These are phyloP conservation scores for Parus major DNA, from an alignment of 2,113 vertebrate genomes.

Conservation along the genomic window DNA sequence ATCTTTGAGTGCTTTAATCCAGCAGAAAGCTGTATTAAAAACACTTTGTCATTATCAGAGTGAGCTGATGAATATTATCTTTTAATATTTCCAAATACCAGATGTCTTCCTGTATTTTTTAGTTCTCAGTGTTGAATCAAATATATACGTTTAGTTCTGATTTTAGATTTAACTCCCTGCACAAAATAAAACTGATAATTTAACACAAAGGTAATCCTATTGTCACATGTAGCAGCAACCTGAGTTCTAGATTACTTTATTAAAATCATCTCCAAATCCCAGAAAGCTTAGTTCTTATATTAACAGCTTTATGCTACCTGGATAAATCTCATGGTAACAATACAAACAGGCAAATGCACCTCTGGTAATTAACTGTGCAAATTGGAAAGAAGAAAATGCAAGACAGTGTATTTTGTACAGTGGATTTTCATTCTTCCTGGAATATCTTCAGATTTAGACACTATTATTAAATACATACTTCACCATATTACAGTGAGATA, in stretches of 20 bases:
- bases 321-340: not conserved
- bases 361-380: not conserved
- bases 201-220: not conserved
- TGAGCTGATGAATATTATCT: not conserved
- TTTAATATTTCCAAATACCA: not conserved
- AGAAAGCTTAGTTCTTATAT: not conserved
- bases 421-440: not conserved
- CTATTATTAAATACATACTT: not conserved
- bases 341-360: not conserved
- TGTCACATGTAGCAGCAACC: not conserved
- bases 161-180: not conserved
- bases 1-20: not conserved
- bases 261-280: not conserved
- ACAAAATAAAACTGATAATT: not conserved
- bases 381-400: not conserved
- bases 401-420: not conserved
- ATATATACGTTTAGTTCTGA: not conserved
- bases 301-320: not conserved
- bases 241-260: not conserved
- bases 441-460: not conserved
- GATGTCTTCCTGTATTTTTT: not conserved
- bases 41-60: not conserved
- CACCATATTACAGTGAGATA: not conserved
- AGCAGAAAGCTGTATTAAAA: not conserved
- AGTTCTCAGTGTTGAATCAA: not conserved